Percentiles rank a stretch among this genome's conserved stretches.
Conservation (phyloP, 2,888 invertebrate genomes). For the Thyatira batis region DNA sequence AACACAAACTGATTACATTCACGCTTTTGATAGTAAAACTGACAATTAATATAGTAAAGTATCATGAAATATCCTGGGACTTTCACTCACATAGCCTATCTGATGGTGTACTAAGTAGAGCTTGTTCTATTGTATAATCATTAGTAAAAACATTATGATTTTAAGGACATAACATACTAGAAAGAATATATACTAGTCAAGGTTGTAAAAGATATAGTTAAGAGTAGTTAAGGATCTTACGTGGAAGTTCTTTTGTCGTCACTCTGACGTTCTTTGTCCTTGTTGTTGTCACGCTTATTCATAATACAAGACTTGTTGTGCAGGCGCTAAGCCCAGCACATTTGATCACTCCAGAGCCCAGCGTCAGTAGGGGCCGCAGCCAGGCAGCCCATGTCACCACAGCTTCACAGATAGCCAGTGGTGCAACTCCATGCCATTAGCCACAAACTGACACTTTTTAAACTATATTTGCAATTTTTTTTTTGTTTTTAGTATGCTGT, state of each 20-base stretch:
- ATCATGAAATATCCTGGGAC: no score
- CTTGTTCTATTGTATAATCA: no score
- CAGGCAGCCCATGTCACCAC: constrained; percentile 78
- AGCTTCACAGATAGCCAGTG: constrained; percentile 53
- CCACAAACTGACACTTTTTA: constrained; percentile 54
- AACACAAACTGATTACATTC: no score
- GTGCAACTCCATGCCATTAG: constrained; percentile 68
- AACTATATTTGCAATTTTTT: constrained; percentile 60
- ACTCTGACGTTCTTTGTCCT: constrained; percentile 80
- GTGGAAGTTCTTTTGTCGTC: constrained; percentile 79
- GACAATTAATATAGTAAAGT: no score
- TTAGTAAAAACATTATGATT: no score
- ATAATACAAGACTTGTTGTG: constrained; percentile 74
- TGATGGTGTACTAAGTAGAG: no score
- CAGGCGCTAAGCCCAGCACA: constrained; percentile 75
- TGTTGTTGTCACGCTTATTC: constrained; percentile 79
- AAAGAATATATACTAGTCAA: no score
- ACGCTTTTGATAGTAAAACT: no score
- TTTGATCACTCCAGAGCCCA: constrained; percentile 74
- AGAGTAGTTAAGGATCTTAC: constrained; percentile 65
- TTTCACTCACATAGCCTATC: no score
- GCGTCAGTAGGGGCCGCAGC: constrained; percentile 63
- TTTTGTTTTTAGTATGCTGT: constrained; percentile 53
- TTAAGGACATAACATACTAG: no score
- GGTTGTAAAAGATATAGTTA: no score